Conservation (phyloP, 2,888 invertebrate genomes). For the Eupithecia insigniata region DNA sequence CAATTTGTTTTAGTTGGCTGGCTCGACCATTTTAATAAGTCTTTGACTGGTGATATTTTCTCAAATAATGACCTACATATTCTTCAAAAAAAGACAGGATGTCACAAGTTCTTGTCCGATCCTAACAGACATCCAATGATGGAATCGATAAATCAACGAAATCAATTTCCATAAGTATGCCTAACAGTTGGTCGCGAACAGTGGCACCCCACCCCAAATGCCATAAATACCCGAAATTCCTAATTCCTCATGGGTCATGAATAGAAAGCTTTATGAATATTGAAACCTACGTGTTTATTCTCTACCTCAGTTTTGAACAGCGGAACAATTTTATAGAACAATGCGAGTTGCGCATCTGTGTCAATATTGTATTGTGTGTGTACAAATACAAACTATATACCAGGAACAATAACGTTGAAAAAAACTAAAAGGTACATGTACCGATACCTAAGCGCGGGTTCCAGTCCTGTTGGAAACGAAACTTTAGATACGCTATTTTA, state of each 20-base stretch:
- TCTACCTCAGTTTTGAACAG: constrained; percentile 36
- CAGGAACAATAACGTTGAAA: not conserved
- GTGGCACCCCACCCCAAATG: not conserved
- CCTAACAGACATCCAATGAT: not conserved
- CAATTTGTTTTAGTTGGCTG: not conserved
- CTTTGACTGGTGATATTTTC: not conserved
- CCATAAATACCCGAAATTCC: constrained; percentile 50
- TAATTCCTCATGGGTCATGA: constrained; percentile 55
- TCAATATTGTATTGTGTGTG: constrained; percentile 55
- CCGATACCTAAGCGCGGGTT: not conserved
- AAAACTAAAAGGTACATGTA: not conserved
- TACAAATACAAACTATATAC: constrained; percentile 15
- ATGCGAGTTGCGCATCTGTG: constrained; percentile 63
- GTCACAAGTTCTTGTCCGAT: not conserved
- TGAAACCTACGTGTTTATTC: constrained; percentile 47
- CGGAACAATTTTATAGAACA: constrained; percentile 67
- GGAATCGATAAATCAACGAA: not conserved
- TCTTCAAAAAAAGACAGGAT: not conserved
- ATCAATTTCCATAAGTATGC: not conserved
- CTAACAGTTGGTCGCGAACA: not conserved
- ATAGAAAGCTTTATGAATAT: constrained; percentile 62
- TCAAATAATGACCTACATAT: not conserved
- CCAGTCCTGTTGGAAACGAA: not conserved
- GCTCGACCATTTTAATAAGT: not conserved
- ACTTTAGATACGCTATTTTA: not conserved